Conservation (phyloP, 1,140 invertebrate species). For the Agrilus planipennis region DNA sequence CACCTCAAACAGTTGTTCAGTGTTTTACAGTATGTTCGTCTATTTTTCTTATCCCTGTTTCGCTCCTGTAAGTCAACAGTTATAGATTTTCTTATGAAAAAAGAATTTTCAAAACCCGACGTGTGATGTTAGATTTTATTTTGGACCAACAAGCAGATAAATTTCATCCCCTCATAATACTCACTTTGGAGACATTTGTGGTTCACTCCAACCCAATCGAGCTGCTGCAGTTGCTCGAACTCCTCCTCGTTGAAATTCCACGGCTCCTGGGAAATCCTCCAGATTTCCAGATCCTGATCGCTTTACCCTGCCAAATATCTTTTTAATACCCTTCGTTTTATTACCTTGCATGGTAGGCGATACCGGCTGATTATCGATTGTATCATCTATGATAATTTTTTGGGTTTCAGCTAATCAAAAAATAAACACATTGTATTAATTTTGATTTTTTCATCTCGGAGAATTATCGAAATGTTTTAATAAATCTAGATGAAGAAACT, state of each 20-base stretch:
- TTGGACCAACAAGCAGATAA: too few species aligned
- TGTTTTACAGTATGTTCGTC: too few species aligned
- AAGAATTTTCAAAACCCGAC: too few species aligned
- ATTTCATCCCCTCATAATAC: too few species aligned
- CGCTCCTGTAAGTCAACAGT: too few species aligned
- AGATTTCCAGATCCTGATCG: conserved; percentile 61
- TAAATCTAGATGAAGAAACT: too few species aligned
- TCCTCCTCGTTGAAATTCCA: conserved; percentile 57
- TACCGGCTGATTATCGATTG: conserved; percentile 32
- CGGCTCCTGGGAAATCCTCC: conserved; percentile 47
- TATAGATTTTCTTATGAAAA: neutral
- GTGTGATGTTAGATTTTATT: too few species aligned
- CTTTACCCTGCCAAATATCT: conserved; percentile 58
- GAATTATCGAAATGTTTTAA: too few species aligned
- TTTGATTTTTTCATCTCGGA: too few species aligned
- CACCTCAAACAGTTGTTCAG: too few species aligned
- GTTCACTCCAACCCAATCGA: conserved; percentile 55
- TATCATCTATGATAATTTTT: conserved; percentile 44
- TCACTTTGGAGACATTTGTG: conserved; percentile 21
- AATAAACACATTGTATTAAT: neutral
- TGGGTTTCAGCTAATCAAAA: conserved; percentile 54
- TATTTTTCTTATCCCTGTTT: too few species aligned
- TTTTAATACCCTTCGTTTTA: conserved; percentile 44
- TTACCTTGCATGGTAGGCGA: conserved; percentile 46
- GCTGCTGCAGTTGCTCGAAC: conserved; percentile 65